A percentile compares a stretch with the other conserved stretches of the same genome.
These are phyloP conservation scores for Nemopilema nomurai DNA, from an alignment of 30 jellyfish, hydroid and myxozoan genomes.

Conservation along the genomic window DNA sequence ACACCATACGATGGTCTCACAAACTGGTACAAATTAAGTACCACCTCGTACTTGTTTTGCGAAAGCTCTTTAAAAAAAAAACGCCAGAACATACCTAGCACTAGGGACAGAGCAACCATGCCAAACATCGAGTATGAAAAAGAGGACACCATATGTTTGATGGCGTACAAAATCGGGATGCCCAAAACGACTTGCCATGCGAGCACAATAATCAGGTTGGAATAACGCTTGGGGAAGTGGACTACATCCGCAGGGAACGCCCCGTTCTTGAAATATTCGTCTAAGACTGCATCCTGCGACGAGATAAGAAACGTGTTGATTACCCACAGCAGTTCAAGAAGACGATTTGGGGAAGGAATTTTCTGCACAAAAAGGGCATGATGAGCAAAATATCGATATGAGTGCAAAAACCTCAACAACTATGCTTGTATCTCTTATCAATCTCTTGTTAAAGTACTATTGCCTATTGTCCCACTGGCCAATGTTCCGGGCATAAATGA, in stretches of 20 bases:
- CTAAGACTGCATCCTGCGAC: slow-evolving; percentile 63
- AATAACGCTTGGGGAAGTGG: slow-evolving; percentile 34
- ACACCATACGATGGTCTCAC: no score
- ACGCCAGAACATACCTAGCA: slow-evolving; percentile 49
- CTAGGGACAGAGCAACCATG: neutral
- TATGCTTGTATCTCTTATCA: no score
- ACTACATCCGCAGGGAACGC: slow-evolving; percentile 63
- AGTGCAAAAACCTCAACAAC: no score
- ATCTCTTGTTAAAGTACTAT: no score
- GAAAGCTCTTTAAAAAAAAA: no score
- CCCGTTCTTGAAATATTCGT: slow-evolving; percentile 48
- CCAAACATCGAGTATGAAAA: slow-evolving; percentile 32
- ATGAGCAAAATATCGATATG: no score
- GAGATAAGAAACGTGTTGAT: neutral
- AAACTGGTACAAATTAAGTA: no score
- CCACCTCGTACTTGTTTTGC: no score
- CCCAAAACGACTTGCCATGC: slow-evolving; percentile 29
- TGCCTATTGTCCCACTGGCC: no score
- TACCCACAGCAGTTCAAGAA: neutral
- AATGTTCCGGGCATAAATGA: no score
- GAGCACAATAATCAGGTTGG: slow-evolving; percentile 43
- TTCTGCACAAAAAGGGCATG: neutral
- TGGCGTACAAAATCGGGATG: slow-evolving; percentile 10
- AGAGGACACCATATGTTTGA: slow-evolving; percentile 29
- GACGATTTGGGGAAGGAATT: no score